Percentiles rank a stretch among this genome's conserved stretches.
phyloP scores from a whole-genome alignment of 2,888 invertebrate species.

The Agonopterix subpropinquella region DNA sequence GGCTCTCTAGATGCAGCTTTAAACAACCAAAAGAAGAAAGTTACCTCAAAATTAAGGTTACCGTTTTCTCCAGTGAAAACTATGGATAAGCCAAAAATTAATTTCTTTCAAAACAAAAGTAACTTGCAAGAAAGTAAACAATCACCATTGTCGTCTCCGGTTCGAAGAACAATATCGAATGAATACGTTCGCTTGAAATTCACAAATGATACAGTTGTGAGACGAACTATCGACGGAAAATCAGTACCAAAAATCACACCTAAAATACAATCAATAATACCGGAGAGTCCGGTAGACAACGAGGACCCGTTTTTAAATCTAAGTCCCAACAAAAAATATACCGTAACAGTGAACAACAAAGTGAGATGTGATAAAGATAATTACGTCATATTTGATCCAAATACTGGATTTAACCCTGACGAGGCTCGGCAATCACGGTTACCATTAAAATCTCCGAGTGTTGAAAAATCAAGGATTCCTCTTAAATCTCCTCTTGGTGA shows the following conservation, averaged over 20 bases:
- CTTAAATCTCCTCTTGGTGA: constrained; percentile 52
- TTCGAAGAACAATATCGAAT: constrained; percentile 68
- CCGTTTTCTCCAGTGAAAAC: constrained; percentile 59
- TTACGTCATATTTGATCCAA: constrained; percentile 69
- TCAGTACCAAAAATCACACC: constrained; percentile 66
- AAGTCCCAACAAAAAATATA: constrained; percentile 72
- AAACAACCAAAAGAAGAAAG: constrained; percentile 45
- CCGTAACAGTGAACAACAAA: constrained; percentile 68
- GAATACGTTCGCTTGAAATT: constrained; percentile 68
- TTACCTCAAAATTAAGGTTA: constrained; percentile 52
- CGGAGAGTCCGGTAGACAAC: constrained; percentile 66
- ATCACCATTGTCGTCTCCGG: constrained; percentile 54
- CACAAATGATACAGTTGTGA: constrained; percentile 57
- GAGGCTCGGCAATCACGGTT: constrained; percentile 39
- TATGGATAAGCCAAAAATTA: constrained; percentile 64
- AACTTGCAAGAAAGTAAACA: constrained; percentile 42
- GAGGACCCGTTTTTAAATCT: constrained; percentile 67
- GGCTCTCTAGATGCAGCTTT: constrained; percentile 40
- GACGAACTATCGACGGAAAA: constrained; percentile 63
- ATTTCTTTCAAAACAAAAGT: constrained; percentile 59
- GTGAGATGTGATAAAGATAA: constrained; percentile 72
- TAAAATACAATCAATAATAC: constrained; percentile 70
- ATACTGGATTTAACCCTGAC: constrained; percentile 60
- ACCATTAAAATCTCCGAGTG: constrained; percentile 42
- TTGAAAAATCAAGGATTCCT: constrained; percentile 52